Evolutionary conservation across 2,113 vertebrate species (phyloP), one percentile per base, ranked within the genome.

Genomic region (Synchiropus splendidus): DNA sequence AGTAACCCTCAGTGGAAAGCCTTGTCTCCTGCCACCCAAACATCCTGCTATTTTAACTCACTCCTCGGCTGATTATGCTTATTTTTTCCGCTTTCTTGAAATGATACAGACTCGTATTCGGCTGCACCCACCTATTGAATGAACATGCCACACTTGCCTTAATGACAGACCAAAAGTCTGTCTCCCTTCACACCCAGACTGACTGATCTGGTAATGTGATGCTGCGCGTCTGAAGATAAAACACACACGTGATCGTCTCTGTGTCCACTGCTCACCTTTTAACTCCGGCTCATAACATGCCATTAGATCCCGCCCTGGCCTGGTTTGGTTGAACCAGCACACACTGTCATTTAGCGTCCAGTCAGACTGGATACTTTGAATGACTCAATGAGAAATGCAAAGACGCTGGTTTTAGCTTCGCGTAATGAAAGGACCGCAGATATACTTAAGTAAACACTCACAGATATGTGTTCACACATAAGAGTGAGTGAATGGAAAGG

Each of bases 201-300:
- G 56, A 70, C 38, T 73, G 66, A 73, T 81, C 46, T 58, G 30
- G 74, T 77, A 75, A 75, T 58, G 27, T 3, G 52, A 74, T 49
- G 64, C 75, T 58, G 16, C 10, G 5, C 49, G 51, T 75, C 47
- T 51, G 36, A 62, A 69, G 63, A 67, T 64, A 61, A 65, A 76
- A 70, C 67, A 38, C 18, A 36, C n/a, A 34, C 2, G 17, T 27
- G 40, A 31, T 58, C 51, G 34, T 16, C 10, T 31, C 27, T 45
- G 42, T 59, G 48, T 49, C 47, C 56, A 60, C 48, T 10, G 1
- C 45, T 45, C 34, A 49, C 42, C 61, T 70, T 74, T 63, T 44
- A 76, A 72, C 58, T 44, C 39, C 48, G 61, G 62, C 41, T 48
- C 36, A 13, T n/a, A 55, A 45, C 27, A 2, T 55, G 45, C 53